Evolutionary conservation across 2,888 invertebrate species (phyloP).

Genomic region (Vesta saturnalis): DNA sequence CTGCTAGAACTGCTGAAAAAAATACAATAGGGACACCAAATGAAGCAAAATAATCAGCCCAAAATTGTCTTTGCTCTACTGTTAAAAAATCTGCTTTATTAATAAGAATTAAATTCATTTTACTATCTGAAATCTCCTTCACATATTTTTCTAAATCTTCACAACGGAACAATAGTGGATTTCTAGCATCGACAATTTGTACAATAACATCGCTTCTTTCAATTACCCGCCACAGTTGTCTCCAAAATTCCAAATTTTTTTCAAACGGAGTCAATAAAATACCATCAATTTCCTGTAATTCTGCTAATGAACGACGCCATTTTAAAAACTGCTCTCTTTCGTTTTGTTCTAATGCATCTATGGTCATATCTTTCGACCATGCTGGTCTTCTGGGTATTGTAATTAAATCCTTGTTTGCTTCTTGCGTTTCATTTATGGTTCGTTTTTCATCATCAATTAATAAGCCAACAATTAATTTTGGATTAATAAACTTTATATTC

Average conservation of each 20-base stretch:
- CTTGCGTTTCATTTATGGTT: slow-evolving; percentile 65
- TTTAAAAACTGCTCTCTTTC: slow-evolving; percentile 89
- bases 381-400: slow-evolving; percentile 88
- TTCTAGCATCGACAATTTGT: slow-evolving; percentile 96
- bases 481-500: slow-evolving; percentile 80
- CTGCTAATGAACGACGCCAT: slow-evolving; percentile 88
- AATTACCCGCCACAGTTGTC: slow-evolving; percentile 98
- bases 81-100: slow-evolving; percentile 97
- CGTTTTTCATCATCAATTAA: slow-evolving; percentile 68
- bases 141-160: slow-evolving; percentile 91
- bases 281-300: slow-evolving; percentile 80
- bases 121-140: slow-evolving; percentile 75
- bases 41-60: slow-evolving; percentile 86
- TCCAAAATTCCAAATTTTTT: slow-evolving; percentile 97
- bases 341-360: slow-evolving; percentile 80
- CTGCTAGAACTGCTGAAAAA: slow-evolving; percentile 77
- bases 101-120: slow-evolving; percentile 84
- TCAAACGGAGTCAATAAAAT: slow-evolving; percentile 96
- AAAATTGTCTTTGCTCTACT: slow-evolving; percentile 78
- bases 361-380: slow-evolving; percentile 79
- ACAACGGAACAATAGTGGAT: slow-evolving; percentile 88
- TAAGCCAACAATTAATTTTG: slow-evolving; percentile 69
- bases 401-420: slow-evolving; percentile 70
- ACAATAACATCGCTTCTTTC: slow-evolving; percentile 94
- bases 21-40: slow-evolving; percentile 81